These are phyloP conservation scores for Speoplatyrhinus poulsoni DNA, from an alignment of 2,113 vertebrate species.

Conservation along the genomic window DNA sequence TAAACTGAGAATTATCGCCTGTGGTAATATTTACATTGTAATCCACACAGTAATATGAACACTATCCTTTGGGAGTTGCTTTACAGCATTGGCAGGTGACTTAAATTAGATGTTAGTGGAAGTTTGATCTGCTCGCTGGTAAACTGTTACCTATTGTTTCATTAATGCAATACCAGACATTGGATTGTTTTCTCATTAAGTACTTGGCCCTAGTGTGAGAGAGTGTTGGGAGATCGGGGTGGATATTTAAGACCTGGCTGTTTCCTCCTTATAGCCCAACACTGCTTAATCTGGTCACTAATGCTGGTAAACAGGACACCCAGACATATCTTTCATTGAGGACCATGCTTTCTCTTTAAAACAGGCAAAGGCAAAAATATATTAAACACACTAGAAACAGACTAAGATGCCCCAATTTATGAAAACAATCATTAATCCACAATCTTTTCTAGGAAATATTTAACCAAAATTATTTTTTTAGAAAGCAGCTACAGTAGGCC, in stretches of 20 bases:
- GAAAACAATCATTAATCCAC: constrained; percentile 14
- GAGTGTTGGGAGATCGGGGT: constrained; percentile 15
- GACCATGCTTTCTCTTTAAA: constrained; percentile 34
- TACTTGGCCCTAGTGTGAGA: constrained; percentile 23
- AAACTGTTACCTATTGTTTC: constrained; percentile 20
- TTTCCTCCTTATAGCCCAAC: constrained; percentile 44
- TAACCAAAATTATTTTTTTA: not conserved
- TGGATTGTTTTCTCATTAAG: constrained; percentile 51
- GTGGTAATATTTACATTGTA: constrained; percentile 1
- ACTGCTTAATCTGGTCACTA: constrained; percentile 52
- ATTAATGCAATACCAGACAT: constrained; percentile 26
- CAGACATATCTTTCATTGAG: constrained; percentile 48
- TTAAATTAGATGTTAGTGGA: constrained; percentile 7
- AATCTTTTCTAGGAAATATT: constrained; percentile 4
- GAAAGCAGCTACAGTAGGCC: not conserved
- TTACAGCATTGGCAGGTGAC: not conserved
- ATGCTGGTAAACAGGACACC: constrained; percentile 48
- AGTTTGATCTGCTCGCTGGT: constrained; percentile 17
- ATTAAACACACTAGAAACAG: constrained; percentile 25
- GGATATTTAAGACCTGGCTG: constrained; percentile 60
- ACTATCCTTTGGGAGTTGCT: not conserved
- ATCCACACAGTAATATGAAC: not conserved
- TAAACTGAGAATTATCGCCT: not conserved
- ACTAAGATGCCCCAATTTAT: not conserved
- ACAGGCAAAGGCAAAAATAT: constrained; percentile 16